Evolutionary conservation across 2,888 invertebrate species (phyloP), one percentile per base, ranked within the genome.

Genomic region (Meiosimyza platycephala): DNA sequence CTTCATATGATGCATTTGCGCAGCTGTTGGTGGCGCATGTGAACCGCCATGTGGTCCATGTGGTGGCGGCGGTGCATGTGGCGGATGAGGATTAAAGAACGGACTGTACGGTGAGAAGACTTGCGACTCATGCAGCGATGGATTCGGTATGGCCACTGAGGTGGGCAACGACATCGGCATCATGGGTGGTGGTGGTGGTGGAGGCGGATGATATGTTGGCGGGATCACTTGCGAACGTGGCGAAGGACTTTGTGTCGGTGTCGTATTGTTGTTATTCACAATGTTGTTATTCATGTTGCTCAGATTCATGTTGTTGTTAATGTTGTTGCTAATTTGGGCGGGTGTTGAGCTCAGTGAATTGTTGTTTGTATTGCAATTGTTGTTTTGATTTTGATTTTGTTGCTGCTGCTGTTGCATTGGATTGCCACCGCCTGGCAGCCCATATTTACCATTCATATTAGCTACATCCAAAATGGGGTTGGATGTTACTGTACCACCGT

Each of bases 111-210:
- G 95, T 79, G 95, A 95, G 88, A 95, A 96, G 85, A 96, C 95
- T 89, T 96, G 95, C 86, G 95, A 95, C 90, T 96, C 95, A 90
- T 97, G 96, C 81, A 98, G 91, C 85, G 96, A 95, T 74, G 98
- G 98, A 88, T 98, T 98, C 75, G 97, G 95, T 87, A 98, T 97
- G 86, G 98, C 97, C 85, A 98, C 97, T 76, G 96, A 95, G 75
- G 97, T 98, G 79, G 97, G 97, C 86, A 97, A 90, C 83, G 95
- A 94, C 79, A 93, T 93, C 79, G 94, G 94, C 89, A 96, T 91
- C 89, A 96, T 94, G 73, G 95, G 94, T 70, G 94, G 94, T 83
- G 91, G 86, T 93, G 92, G 86, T 93, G 86, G 85, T 92, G 92
- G 87, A 93, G 86, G 86, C 74, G 83, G 84, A 76, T 84, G 86